Conservation (phyloP, 2,797 vertebrate genomes). For the Bradypodion ventrale region DNA sequence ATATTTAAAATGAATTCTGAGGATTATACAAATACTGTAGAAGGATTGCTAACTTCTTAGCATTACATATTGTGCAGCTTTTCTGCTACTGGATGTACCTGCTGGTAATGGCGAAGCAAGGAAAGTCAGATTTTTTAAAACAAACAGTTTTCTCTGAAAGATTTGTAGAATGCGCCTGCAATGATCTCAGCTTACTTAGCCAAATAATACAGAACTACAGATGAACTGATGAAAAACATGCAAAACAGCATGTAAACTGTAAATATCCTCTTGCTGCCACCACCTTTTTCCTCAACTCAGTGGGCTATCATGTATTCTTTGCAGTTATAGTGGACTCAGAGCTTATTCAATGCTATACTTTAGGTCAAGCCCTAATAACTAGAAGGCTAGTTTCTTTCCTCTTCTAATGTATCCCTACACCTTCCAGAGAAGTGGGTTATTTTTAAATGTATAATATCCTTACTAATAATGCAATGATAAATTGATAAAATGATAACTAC, state of each 20-base stretch:
- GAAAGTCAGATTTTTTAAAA: slow-evolving; percentile 65
- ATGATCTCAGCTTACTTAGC: slow-evolving; percentile 61
- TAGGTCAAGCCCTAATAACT: slow-evolving; percentile 53
- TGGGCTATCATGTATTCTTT: background rate
- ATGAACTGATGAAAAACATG: slow-evolving; percentile 56
- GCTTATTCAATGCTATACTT: slow-evolving; percentile 20
- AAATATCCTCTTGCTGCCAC: background rate
- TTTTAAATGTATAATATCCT: background rate
- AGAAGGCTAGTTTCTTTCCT: slow-evolving; percentile 35
- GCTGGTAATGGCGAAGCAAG: slow-evolving; percentile 57
- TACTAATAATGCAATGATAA: background rate
- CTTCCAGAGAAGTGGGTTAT: background rate
- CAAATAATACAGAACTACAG: slow-evolving; percentile 46
- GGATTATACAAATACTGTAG: slow-evolving; percentile 46
- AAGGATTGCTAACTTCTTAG: slow-evolving; percentile 63
- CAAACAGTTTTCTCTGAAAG: slow-evolving; percentile 64
- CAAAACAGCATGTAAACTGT: slow-evolving; percentile 59
- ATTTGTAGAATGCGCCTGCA: slow-evolving; percentile 65
- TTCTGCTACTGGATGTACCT: slow-evolving; percentile 58
- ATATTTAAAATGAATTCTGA: slow-evolving; percentile 51
- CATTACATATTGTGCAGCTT: slow-evolving; percentile 46
- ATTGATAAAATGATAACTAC: no score
- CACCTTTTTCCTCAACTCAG: slow-evolving; percentile 35
- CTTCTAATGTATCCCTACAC: slow-evolving; percentile 15
- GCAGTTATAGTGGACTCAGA: slow-evolving; percentile 47